Base-by-base conservation (phyloP, 2,797 vertebrate genomes). In the Sebastolobus alascanus region DNA sequence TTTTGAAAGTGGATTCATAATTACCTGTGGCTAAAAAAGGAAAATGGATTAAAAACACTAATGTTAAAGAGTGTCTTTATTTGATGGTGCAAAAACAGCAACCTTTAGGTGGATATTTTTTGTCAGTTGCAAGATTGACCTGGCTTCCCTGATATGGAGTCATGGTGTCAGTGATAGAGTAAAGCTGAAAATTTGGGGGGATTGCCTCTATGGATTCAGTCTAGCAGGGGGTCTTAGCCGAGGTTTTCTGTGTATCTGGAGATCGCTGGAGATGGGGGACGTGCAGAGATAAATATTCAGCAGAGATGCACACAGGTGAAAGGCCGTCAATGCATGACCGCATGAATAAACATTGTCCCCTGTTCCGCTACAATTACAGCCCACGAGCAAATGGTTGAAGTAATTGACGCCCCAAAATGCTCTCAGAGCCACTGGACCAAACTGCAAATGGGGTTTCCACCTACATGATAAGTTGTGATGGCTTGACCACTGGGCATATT, bases 311-410 rank as follows among this genome's bases (percentile, higher is more conserved):
- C 46, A 70, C 83, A 91, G 91, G 93, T 93, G 94, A 95, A 90
- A 96, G 93, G 93, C 79, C 86, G 50, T 79, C 86, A 92, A 93
- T 70, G 82, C 88, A 91, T 94, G 91, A 94, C 91, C 70, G 84
- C 94, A 94, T 95, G 94, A 95, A 96, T 95, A 95, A 96, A 96
- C 94, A 96, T 95, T 64, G 85, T 88, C 90, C 93, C 87, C 88
- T 86, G 85, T 90, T 88, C 82, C 54, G 67, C 90, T 83, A 86
- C 95, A 96, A 96, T 97, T 96, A 96, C 89, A 85, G 2, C 16
- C 91, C 73, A 92, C 79, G 79, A 93, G 91, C 92, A 95, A 96
- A 94, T 84, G 92, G 94, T 89, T 92, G 93, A 94, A 92, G 89
- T 92, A 92, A 94, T 95, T 92, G 85, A 87, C 64, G 85, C 78